Conservation (phyloP, 2,113 vertebrate species). For the Catharus bicknelli region DNA sequence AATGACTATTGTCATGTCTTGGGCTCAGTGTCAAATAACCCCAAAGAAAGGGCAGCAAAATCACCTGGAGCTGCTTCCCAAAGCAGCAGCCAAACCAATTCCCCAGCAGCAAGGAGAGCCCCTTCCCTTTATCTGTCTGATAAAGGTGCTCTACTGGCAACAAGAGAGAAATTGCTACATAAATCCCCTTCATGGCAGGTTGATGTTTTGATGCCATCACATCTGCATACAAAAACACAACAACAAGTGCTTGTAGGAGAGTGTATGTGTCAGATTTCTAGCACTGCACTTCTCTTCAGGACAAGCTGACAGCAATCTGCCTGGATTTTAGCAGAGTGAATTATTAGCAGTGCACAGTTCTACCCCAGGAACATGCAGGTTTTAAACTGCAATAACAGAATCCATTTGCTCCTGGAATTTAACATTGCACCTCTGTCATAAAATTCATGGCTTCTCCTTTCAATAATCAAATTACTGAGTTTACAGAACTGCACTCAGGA, state of each 20-base stretch:
- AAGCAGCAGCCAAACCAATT: background rate
- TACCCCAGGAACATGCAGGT: background rate
- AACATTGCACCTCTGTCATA: background rate
- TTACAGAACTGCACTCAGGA: slow-evolving; percentile 40
- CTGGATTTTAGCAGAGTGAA: background rate
- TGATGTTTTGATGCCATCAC: slow-evolving; percentile 35
- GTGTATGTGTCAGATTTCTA: background rate
- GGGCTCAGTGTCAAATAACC: background rate
- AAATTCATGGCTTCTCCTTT: slow-evolving; percentile 26
- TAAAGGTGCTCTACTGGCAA: slow-evolving; percentile 14
- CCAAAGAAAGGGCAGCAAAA: background rate
- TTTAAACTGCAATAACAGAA: background rate
- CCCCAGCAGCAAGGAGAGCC: background rate
- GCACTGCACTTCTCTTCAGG: background rate
- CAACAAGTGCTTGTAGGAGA: slow-evolving; percentile 40
- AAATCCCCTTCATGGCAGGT: slow-evolving; percentile 10
- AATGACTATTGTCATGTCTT: background rate
- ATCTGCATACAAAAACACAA: slow-evolving; percentile 51
- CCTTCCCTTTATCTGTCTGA: slow-evolving; percentile 1
- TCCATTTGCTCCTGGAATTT: background rate
- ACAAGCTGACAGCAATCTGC: slow-evolving; percentile 1
- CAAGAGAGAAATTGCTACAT: slow-evolving; percentile 10
- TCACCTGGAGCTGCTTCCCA: background rate
- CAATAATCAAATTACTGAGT: slow-evolving; percentile 48
- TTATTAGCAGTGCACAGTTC: background rate